Percentiles rank a stretch among this genome's conserved stretches.
Conservation (phyloP, 2,888 invertebrate species). For the Vannuccia rotundouncinata region DNA sequence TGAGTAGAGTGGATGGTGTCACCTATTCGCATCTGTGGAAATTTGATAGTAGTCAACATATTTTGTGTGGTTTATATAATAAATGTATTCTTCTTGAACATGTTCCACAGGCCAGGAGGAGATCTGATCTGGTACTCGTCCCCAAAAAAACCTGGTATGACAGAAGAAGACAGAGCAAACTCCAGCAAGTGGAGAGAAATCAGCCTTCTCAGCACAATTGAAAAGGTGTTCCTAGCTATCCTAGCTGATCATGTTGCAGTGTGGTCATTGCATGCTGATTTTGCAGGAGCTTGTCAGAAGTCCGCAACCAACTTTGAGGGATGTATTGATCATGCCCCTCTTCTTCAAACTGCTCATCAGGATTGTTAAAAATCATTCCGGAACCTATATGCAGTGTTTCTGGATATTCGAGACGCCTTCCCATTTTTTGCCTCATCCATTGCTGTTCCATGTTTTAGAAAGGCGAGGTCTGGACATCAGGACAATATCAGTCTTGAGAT, state of each 20-base stretch:
- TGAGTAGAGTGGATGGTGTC: neutral
- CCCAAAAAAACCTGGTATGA: neutral
- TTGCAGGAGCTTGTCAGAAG: neutral
- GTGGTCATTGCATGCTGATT: neutral
- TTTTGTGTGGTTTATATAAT: neutral
- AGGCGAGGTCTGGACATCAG: neutral
- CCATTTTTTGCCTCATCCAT: neutral
- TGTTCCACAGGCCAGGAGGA: neutral
- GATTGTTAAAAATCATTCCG: neutral
- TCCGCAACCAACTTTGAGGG: neutral
- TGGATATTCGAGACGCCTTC: neutral
- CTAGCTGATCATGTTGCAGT: neutral
- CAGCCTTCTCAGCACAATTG: neutral
- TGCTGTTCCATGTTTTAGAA: neutral
- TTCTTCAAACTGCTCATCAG: neutral
- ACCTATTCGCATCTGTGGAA: neutral
- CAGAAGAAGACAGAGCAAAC: neutral
- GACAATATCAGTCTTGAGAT: neutral
- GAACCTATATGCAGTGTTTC: neutral
- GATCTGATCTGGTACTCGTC: neutral
- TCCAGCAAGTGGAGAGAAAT: neutral
- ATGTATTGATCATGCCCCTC: neutral
- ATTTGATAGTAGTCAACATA: neutral
- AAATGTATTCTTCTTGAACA: neutral
- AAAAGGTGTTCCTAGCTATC: neutral